These are phyloP conservation scores for Leptopterna dolabrata DNA, from an alignment of 2,888 invertebrate species.

Conservation along the genomic window DNA sequence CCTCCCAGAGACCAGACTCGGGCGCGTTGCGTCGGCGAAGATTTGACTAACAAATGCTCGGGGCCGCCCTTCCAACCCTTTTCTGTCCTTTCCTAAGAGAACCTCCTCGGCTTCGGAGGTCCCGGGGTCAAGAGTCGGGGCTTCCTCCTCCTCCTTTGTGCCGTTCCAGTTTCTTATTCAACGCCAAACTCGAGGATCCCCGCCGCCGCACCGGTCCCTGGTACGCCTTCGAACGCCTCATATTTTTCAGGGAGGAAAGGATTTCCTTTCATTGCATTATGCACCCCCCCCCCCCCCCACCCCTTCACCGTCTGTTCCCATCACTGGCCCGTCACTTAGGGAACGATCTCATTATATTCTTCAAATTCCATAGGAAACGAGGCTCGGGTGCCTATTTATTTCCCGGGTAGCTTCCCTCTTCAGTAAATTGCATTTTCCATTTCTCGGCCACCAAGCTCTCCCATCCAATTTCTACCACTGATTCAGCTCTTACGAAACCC, in stretches of 20 bases:
- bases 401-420: not conserved
- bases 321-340: slow-evolving; percentile 27
- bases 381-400: not conserved
- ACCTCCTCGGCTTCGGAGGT: not conserved
- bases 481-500: too few species aligned
- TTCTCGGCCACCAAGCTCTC: not conserved
- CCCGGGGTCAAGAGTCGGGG: slow-evolving; percentile 35
- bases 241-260: slow-evolving; percentile 21
- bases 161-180: slow-evolving; percentile 46
- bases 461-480: too few species aligned
- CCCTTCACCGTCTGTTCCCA: not conserved
- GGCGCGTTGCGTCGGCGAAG: slow-evolving; percentile 45
- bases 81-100: not conserved
- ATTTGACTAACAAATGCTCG: slow-evolving; percentile 49
- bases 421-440: not conserved
- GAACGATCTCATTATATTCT: slow-evolving; percentile 38
- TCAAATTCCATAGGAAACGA: not conserved
- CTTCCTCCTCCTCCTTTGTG: slow-evolving; percentile 12
- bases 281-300: not conserved
- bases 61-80: not conserved
- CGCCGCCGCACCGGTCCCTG: not conserved
- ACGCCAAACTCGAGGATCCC: slow-evolving; percentile 29
- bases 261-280: slow-evolving; percentile 42
- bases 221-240: not conserved
- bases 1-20: not conserved